A percentile compares a stretch with the other conserved stretches of the same genome.
Conservation (phyloP, 2,888 invertebrate genomes). For the Panzeria rudis region DNA sequence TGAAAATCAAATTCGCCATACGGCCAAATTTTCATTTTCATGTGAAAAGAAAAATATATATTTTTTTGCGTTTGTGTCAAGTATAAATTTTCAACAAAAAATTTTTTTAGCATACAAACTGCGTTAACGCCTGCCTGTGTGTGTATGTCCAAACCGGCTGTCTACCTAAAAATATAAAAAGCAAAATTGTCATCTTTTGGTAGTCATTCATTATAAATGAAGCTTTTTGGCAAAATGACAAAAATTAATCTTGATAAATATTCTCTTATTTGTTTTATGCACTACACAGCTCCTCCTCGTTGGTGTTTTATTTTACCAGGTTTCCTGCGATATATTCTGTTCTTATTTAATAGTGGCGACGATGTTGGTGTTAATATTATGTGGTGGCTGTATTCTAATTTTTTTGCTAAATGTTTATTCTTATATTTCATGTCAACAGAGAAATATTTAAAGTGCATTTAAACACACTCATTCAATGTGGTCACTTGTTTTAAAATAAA, state of each 20-base stretch:
- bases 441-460: constrained; percentile 8
- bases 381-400: neutral
- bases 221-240: constrained; percentile 61
- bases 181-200: constrained; percentile 24
- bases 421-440: constrained; percentile 36
- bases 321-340: constrained; percentile 17
- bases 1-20: neutral
- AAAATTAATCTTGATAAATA: constrained; percentile 35
- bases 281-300: neutral
- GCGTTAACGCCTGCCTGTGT: constrained; percentile 18
- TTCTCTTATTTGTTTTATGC: constrained; percentile 17
- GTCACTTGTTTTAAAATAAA: neutral
- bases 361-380: neutral
- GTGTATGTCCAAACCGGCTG: neutral
- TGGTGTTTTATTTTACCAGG: constrained; percentile 24
- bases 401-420: constrained; percentile 48
- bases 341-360: neutral
- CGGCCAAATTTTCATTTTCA: neutral
- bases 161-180: constrained; percentile 7
- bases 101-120: neutral
- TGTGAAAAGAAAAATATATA: neutral
- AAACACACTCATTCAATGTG: neutral
- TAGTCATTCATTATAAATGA: neutral
- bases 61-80: constrained; percentile 6
- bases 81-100: constrained; percentile 18